Evolutionary conservation across 2,113 vertebrate genomes (phyloP).

Genomic region (Tachysurus vachellii): DNA sequence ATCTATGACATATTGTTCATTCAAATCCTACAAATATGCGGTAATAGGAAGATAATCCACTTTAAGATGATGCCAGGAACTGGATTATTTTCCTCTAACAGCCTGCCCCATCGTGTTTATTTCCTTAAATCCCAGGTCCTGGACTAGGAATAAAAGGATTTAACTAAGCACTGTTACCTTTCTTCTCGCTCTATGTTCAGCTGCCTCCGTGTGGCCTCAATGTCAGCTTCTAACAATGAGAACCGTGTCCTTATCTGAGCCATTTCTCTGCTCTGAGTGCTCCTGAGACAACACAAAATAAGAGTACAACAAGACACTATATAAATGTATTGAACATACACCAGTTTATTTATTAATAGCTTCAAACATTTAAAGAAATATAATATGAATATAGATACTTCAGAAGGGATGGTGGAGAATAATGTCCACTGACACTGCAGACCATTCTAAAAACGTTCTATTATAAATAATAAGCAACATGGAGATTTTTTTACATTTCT

Average conservation of each 20-base stretch:
- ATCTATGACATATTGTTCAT: background rate
- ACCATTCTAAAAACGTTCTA: too few relatives aligned
- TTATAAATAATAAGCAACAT: background rate
- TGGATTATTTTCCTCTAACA: background rate
- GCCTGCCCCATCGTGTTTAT: background rate
- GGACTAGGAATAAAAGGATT: background rate
- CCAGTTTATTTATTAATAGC: background rate
- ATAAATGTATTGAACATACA: background rate
- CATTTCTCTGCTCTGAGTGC: conserved; percentile 65
- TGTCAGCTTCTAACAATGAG: conserved; percentile 72
- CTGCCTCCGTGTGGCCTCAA: conserved; percentile 77
- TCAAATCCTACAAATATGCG: background rate
- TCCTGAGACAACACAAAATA: conserved; percentile 37
- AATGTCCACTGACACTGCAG: background rate
- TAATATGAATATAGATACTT: background rate
- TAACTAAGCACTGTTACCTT: conserved; percentile 64
- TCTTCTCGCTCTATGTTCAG: conserved; percentile 77
- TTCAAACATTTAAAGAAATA: background rate
- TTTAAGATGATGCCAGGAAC: background rate
- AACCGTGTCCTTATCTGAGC: conserved; percentile 74
- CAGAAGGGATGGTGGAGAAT: background rate
- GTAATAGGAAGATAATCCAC: background rate
- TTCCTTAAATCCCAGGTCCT: background rate
- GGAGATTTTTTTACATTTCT: background rate
- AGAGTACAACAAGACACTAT: conserved; percentile 11